Base-by-base conservation (phyloP, 2,797 vertebrate species). In the Sciurus carolinensis region DNA sequence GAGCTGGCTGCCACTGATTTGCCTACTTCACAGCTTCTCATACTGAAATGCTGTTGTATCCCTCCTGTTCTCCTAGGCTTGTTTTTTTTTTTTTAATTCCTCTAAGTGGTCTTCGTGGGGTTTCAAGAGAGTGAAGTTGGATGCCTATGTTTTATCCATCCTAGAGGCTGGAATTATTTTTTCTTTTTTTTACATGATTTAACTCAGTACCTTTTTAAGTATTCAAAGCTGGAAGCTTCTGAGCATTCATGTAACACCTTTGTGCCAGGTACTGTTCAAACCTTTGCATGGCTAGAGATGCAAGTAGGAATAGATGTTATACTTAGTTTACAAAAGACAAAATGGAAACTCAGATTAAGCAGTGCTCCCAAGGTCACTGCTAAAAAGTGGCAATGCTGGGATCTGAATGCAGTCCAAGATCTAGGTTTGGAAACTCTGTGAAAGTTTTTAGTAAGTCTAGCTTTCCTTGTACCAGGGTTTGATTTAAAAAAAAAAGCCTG, bases 271-370 rank as follows among this genome's bases (percentile, higher is more conserved):
- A 20, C 59, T 64, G 24, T 83, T 94, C 64, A 91, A 7, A 54
- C 20, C 42, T 92, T 91, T 95, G 36, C 24, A 5, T 44, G 4
- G 81, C 50, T 72, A 89, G 44, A 93, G 13, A 81, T 76, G 22
- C 62, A 79, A 86, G 44, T 77, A 73, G 64, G 71, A 88, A 96
- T 91, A 39, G 67, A 52, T 85, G 30, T 72, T 79, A 77, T 81
- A 54, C 66, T 92, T 92, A 75, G 39, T 92, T 84, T 94, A 82
- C 52, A 90, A 59, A 97, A 96, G 88, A 89, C 73, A 75, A 94
- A 91, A 90, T n/a, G 77, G 42, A 94, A 84, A 73, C 72, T 87
- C 47, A 30, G 42, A 64, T 90, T 87, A 91, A 95, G 82, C 22
- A 44, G 72, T 66, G 18, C 20, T 75, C 59, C 72, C 84, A 87